These are phyloP conservation scores for Carabus problematicus DNA, from an alignment of 2,888 invertebrate genomes.

Conservation along the genomic window DNA sequence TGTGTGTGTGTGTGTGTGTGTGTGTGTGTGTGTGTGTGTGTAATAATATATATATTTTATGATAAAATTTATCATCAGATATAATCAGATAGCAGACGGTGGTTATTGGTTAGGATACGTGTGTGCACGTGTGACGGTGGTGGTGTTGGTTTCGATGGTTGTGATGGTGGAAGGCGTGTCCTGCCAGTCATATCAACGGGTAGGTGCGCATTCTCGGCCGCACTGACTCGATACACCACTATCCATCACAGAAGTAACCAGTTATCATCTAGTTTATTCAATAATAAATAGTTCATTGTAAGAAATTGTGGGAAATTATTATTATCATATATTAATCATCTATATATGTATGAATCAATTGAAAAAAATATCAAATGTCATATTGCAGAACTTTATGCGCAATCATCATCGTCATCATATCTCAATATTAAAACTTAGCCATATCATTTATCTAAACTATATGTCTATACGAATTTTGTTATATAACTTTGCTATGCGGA, in stretches of 20 bases:
- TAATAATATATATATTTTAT: too few species aligned
- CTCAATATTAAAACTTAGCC: too few species aligned
- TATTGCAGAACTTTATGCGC: too few species aligned
- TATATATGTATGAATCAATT: constrained; percentile 37
- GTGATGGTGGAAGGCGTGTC: neutral
- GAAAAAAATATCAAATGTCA: neutral
- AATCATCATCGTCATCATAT: too few species aligned
- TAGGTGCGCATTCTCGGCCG: constrained; percentile 14
- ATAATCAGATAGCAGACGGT: too few species aligned
- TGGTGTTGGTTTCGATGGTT: constrained; percentile 8
- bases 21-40: too few species aligned
- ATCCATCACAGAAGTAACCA: constrained; percentile 45
- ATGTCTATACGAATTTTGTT: too few species aligned
- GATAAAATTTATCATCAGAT: too few species aligned
- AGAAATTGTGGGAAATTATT: constrained; percentile 15
- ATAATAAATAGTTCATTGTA: too few species aligned
- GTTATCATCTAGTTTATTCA: constrained; percentile 44
- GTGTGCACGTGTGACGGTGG: constrained; percentile 11
- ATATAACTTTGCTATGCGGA: too few species aligned
- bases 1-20: too few species aligned
- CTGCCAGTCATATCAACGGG: constrained; percentile 37
- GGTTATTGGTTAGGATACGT: neutral
- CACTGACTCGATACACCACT: constrained; percentile 33
- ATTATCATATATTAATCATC: constrained; percentile 18
- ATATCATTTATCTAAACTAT: too few species aligned